Percentiles rank a stretch among this genome's conserved stretches.
These are phyloP conservation scores for Sebastes minor DNA, from an alignment of 2,797 vertebrate genomes.

Conservation along the genomic window DNA sequence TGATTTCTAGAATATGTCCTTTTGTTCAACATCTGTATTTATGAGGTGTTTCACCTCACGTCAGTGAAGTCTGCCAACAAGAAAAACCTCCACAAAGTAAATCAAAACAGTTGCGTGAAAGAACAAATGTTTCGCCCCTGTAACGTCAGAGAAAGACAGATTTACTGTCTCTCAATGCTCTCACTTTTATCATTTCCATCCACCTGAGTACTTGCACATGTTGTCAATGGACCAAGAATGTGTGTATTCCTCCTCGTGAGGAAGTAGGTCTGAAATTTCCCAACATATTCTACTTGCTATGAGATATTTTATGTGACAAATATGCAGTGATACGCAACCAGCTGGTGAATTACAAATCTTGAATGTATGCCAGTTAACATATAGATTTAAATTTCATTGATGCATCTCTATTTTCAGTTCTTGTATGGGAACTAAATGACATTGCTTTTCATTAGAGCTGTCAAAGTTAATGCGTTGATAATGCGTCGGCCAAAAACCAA, in stretches of 20 bases:
- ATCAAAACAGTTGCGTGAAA: not conserved
- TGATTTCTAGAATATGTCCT: not conserved
- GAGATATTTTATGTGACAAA: not conserved
- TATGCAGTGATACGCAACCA: not conserved
- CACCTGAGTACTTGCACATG: constrained; percentile 4
- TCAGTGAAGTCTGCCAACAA: not conserved
- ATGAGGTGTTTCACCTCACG: not conserved
- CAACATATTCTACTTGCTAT: not conserved
- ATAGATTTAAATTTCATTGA: not conserved
- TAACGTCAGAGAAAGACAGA: not conserved
- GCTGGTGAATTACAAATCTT: not conserved
- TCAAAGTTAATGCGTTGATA: no score
- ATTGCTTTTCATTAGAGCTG: no score
- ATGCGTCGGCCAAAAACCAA: no score
- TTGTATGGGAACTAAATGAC: not conserved
- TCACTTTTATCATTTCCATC: constrained; percentile 5
- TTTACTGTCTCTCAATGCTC: not conserved
- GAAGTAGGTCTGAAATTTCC: not conserved
- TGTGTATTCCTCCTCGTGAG: not conserved
- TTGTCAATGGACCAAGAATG: not conserved
- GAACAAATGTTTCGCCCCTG: not conserved
- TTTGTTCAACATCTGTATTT: not conserved
- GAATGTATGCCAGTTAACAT: not conserved
- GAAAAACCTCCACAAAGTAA: not conserved
- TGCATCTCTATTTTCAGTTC: not conserved